A percentile compares a stretch with the other conserved stretches of the same genome.
Evolutionary conservation across 2,888 invertebrate genomes (phyloP).

Genomic region (Drosophila stalkeri): DNA sequence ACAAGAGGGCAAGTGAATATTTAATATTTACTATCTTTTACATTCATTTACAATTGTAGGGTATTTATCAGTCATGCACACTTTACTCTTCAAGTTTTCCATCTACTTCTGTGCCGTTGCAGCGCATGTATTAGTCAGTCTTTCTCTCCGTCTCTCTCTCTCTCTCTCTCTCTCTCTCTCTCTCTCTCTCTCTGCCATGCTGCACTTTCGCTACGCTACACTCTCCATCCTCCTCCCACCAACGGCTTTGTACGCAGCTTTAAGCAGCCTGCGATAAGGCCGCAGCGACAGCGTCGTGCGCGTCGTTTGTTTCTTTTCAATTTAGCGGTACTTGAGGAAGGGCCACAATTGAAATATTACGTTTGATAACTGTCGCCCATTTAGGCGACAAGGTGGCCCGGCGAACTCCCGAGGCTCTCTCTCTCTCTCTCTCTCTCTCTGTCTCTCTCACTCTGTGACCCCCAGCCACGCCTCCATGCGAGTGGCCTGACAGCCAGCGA

Average conservation of each 20-base stretch:
- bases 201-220: conserved; percentile 24
- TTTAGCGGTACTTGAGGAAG: conserved; percentile 42
- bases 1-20: no score
- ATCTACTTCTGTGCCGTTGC: not conserved
- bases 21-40: no score
- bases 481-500: conserved; percentile 43
- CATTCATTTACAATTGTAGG: no score
- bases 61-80: not conserved
- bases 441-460: no score
- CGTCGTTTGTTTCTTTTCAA: conserved; percentile 61
- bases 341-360: conserved; percentile 70
- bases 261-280: conserved; percentile 34
- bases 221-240: no score
- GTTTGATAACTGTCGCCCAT: conserved; percentile 66
- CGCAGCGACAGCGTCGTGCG: not conserved
- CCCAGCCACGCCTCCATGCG: not conserved
- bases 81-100: no score
- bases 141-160: not conserved
- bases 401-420: conserved; percentile 22
- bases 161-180: no score
- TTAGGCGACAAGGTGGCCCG: conserved; percentile 48
- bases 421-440: not conserved
- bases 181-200: not conserved
- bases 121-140: not conserved
- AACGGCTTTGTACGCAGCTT: conserved; percentile 15